Evolutionary conservation across 2,113 vertebrate genomes (phyloP).

Genomic region (Pomatorhinus ruficollis): DNA sequence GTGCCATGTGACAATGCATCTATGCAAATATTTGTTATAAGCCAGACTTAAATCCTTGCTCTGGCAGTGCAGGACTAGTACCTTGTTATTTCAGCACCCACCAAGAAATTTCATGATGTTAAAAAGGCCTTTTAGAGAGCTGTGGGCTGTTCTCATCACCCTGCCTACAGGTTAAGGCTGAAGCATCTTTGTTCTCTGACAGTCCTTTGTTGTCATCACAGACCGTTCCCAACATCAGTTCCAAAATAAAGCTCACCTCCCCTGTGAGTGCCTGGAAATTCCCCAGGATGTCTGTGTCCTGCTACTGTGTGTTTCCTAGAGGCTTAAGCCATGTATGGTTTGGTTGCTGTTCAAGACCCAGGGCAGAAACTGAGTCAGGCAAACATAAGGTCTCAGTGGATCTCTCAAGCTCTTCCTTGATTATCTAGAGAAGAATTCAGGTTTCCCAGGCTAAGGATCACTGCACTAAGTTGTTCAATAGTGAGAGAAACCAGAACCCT

Average conservation of each 20-base stretch:
- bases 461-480: neutral
- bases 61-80: neutral
- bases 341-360: neutral
- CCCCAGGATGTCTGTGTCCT: neutral
- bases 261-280: neutral
- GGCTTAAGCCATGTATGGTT: neutral
- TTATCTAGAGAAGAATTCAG: neutral
- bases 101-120: neutral
- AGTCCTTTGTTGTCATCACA: neutral
- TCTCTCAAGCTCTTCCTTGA: neutral
- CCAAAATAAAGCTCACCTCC: neutral
- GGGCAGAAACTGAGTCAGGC: neutral
- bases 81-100: neutral
- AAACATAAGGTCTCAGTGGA: neutral
- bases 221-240: neutral
- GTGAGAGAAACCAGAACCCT: neutral
- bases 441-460: neutral
- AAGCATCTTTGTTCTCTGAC: neutral
- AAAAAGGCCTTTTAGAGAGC: neutral
- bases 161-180: neutral
- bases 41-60: neutral
- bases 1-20: neutral
- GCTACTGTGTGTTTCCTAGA: neutral
- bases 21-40: neutral
- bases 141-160: neutral